phyloP scores from a whole-genome alignment of 2,113 vertebrate genomes.

The Neogale vison region DNA sequence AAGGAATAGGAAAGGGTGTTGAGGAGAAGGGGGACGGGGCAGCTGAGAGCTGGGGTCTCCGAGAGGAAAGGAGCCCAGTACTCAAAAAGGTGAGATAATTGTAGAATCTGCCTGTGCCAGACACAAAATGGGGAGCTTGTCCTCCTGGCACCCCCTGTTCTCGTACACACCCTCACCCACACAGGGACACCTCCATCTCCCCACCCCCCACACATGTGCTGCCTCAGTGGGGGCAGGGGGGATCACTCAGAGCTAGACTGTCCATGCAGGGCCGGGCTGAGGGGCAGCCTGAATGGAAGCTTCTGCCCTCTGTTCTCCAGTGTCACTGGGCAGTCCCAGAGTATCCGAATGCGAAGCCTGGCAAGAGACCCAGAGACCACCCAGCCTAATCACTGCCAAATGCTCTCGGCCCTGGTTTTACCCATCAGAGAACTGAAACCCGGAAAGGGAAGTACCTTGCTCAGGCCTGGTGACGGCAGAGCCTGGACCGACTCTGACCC shows the following conservation, averaged over 20 bases:
- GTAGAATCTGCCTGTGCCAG: neutral
- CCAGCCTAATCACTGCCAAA: neutral
- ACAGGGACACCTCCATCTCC: neutral
- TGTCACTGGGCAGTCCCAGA: neutral
- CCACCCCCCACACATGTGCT: fast-evolving
- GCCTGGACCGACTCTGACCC: neutral
- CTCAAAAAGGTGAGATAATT: neutral
- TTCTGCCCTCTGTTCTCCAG: neutral
- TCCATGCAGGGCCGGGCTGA: neutral
- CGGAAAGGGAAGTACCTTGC: neutral
- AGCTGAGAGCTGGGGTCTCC: neutral
- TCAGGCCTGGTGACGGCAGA: fast-evolving
- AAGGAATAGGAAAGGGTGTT: neutral
- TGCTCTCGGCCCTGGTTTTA: neutral
- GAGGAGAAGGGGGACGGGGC: fast-evolving
- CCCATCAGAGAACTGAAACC: neutral
- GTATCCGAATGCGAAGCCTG: neutral
- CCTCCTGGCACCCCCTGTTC: neutral
- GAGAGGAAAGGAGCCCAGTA: neutral
- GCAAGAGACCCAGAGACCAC: neutral
- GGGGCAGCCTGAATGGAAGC: neutral
- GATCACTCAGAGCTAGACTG: neutral
- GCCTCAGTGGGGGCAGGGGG: too few relatives aligned
- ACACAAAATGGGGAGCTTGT: neutral
- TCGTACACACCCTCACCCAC: too few relatives aligned